A percentile compares a stretch with the other conserved stretches of the same genome.
These are phyloP conservation scores for Anoura caudifer DNA, from an alignment of 2,113 vertebrate species.

Conservation along the genomic window DNA sequence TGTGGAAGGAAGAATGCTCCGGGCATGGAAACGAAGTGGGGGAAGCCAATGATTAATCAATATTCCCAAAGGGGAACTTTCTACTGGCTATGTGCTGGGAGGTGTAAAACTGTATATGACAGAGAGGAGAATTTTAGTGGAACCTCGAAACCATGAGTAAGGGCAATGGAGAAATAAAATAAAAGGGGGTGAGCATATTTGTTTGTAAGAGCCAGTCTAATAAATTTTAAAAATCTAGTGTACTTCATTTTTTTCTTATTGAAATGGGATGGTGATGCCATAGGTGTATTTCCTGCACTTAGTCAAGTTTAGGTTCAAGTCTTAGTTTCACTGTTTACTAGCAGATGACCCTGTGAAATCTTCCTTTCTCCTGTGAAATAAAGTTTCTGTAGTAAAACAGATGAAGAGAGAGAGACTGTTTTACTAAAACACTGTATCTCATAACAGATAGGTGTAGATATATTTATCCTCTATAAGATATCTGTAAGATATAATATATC, in stretches of 20 bases:
- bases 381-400: not conserved
- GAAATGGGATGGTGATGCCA: not conserved
- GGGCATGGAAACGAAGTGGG: not conserved
- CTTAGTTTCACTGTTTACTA: not conserved
- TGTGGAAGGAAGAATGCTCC: not conserved
- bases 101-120: not conserved
- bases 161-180: not conserved
- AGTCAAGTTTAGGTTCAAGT: not conserved
- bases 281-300: not conserved
- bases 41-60: not conserved
- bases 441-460: not conserved
- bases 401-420: not conserved
- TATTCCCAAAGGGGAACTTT: not conserved
- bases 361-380: not conserved
- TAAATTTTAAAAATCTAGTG: not conserved
- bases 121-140: not conserved
- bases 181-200: not conserved
- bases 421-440: not conserved
- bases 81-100: not conserved
- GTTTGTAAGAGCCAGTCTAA: not conserved
- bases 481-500: too few species aligned
- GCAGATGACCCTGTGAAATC: not conserved
- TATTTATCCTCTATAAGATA: not conserved
- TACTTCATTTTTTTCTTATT: not conserved
- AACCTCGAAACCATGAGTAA: not conserved